Evolutionary conservation across 2,113 vertebrate genomes (phyloP).

Genomic region (Nothobranchius kuhntae): DNA sequence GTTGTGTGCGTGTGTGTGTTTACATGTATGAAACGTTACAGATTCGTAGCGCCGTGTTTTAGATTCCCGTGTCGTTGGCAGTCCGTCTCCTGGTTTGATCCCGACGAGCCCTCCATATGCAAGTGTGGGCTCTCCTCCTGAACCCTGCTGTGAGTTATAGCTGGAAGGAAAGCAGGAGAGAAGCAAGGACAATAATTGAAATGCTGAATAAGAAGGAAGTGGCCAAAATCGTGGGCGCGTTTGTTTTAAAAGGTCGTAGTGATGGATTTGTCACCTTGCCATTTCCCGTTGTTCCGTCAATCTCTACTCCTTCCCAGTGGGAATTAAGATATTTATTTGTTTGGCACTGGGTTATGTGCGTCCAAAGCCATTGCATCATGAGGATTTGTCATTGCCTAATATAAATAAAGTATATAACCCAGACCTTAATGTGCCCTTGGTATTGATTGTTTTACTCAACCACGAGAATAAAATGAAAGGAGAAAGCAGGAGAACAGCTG

Average conservation of each 20-base stretch:
- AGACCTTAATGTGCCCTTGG: slow-evolving; percentile 76
- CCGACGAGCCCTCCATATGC: slow-evolving; percentile 56
- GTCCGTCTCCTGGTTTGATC: slow-evolving; percentile 38
- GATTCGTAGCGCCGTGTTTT: neutral
- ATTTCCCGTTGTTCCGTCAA: slow-evolving; percentile 67
- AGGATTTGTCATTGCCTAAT: slow-evolving; percentile 77
- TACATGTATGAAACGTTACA: too few relatives aligned
- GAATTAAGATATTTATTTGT: slow-evolving; percentile 69
- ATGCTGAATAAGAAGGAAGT: slow-evolving; percentile 74
- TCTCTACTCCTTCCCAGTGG: slow-evolving; percentile 60
- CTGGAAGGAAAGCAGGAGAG: slow-evolving; percentile 38
- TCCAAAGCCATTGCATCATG: slow-evolving; percentile 74
- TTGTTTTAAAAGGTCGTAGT: slow-evolving; percentile 73
- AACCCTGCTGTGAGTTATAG: slow-evolving; percentile 67
- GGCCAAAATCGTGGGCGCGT: slow-evolving; percentile 67
- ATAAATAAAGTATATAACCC: slow-evolving; percentile 77
- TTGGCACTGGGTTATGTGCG: slow-evolving; percentile 55
- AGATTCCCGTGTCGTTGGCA: neutral
- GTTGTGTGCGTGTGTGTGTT: too few relatives aligned
- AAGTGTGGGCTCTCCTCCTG: slow-evolving; percentile 26
- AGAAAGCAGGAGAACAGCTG: slow-evolving; percentile 43
- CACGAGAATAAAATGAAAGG: slow-evolving; percentile 12
- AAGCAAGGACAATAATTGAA: slow-evolving; percentile 67
- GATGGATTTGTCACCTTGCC: slow-evolving; percentile 74
- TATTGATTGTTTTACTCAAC: slow-evolving; percentile 77